Evolutionary conservation across 2,888 invertebrate species (phyloP).

Genomic region (Polydrusus cervinus): DNA sequence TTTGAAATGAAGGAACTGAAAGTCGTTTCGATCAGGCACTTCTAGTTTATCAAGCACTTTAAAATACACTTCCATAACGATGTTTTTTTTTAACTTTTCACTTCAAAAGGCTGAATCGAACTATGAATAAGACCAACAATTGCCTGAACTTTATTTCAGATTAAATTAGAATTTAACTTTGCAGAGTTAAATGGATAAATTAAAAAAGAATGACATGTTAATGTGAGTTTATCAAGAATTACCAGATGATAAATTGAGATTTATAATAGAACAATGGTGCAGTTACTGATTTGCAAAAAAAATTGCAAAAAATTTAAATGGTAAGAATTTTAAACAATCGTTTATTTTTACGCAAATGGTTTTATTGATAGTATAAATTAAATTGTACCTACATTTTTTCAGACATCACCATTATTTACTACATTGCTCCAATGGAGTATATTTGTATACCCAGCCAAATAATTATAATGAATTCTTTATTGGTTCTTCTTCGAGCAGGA

Average conservation of each 20-base stretch:
- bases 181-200: slow-evolving; percentile 4
- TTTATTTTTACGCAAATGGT: no score
- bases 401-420: no score
- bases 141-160: not conserved
- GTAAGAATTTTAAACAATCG: not conserved
- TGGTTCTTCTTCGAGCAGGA: no score
- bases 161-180: not conserved
- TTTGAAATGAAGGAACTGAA: not conserved
- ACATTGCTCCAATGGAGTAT: no score
- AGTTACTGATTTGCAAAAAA: not conserved
- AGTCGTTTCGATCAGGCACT: not conserved
- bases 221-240: not conserved
- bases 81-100: not conserved
- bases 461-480: no score
- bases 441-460: no score
- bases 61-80: slow-evolving; percentile 4
- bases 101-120: not conserved
- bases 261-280: slow-evolving; percentile 14
- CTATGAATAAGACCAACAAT: not conserved
- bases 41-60: slow-evolving; percentile 10
- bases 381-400: no score
- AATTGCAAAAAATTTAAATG: not conserved
- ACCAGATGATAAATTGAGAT: not conserved
- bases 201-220: slow-evolving; percentile 1
- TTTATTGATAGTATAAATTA: no score